Percentiles rank a stretch among this genome's conserved stretches.
Conservation (phyloP, 2,888 invertebrate genomes). For the Cordilura impudica region DNA sequence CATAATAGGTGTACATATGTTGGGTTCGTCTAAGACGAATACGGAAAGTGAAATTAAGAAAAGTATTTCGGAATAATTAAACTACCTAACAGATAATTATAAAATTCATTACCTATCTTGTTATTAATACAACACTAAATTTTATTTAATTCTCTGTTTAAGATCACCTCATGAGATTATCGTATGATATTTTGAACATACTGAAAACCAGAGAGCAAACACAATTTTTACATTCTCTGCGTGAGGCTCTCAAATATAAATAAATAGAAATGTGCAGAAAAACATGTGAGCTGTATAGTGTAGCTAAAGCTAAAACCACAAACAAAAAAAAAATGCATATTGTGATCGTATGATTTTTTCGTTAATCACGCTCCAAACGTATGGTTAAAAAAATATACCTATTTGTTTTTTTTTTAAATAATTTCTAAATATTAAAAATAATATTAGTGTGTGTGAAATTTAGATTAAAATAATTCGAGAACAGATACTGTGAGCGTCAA, state of each 20-base stretch:
- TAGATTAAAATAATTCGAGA: too few relatives aligned
- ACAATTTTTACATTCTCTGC: not conserved
- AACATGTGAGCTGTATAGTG: not conserved
- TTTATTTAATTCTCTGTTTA: not conserved
- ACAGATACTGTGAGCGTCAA: too few relatives aligned
- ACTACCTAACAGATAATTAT: too few relatives aligned
- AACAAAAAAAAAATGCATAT: not conserved
- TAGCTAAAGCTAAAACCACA: not conserved
- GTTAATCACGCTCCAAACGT: slow-evolving; percentile 29
- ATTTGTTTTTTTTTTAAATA: not conserved
- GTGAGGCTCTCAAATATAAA: slow-evolving; percentile 43
- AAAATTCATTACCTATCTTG: too few relatives aligned
- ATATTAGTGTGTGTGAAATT: too few relatives aligned
- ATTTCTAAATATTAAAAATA: not conserved
- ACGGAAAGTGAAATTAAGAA: too few relatives aligned
- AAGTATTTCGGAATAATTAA: too few relatives aligned
- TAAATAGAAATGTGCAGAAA: slow-evolving; percentile 13
- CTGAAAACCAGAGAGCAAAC: not conserved
- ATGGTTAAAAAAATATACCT: not conserved
- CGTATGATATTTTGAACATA: slow-evolving; percentile 34
- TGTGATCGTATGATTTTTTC: slow-evolving; percentile 40
- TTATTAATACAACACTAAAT: too few relatives aligned
- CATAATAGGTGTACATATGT: too few relatives aligned
- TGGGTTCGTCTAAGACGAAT: too few relatives aligned
- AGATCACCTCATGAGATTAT: slow-evolving; percentile 27